A percentile compares a stretch with the other conserved stretches of the same genome.
Evolutionary conservation across 64 coral and sea anemone species (phyloP).

Genomic region (Acropora tenuis): DNA sequence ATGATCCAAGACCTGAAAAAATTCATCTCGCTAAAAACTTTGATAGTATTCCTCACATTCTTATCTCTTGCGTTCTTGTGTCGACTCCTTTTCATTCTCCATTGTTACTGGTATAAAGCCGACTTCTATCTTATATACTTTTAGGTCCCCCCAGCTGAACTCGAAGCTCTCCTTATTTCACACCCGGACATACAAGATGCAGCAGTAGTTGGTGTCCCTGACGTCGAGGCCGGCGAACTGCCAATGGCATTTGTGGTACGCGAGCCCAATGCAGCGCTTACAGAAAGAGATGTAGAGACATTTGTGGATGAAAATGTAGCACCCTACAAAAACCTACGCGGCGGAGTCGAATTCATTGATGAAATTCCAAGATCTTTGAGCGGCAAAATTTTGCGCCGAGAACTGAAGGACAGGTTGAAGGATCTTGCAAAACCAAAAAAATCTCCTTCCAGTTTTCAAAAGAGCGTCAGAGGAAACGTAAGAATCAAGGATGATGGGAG

Average conservation of each 20-base stretch:
- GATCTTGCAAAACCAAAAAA: background rate
- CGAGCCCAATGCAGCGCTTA: constrained; percentile 25
- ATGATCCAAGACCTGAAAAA: too few relatives aligned
- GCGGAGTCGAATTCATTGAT: constrained; percentile 77
- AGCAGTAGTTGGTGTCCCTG: constrained; percentile 72
- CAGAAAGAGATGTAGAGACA: constrained; percentile 50
- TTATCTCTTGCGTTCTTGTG: too few relatives aligned
- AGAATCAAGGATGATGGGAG: background rate
- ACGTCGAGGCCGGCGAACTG: constrained; percentile 59
- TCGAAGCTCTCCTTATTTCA: constrained; percentile 65
- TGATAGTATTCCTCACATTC: too few relatives aligned
- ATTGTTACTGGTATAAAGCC: too few relatives aligned
- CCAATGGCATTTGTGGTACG: constrained; percentile 77
- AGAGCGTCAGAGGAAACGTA: background rate
- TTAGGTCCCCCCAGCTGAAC: constrained; percentile 72
- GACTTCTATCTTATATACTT: background rate
- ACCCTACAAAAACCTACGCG: constrained; percentile 73
- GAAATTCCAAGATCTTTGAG: constrained; percentile 74
- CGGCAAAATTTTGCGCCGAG: constrained; percentile 77
- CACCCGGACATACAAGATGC: constrained; percentile 66
- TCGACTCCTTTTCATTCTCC: too few relatives aligned
- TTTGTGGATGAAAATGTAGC: constrained; percentile 67
- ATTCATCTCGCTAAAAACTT: too few relatives aligned
- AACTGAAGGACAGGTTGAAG: constrained; percentile 26
- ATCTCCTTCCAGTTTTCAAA: background rate